Evolutionary conservation across 30 jellyfish, hydroid and myxozoan species (phyloP).

Genomic region (Hydractinia echinata): DNA sequence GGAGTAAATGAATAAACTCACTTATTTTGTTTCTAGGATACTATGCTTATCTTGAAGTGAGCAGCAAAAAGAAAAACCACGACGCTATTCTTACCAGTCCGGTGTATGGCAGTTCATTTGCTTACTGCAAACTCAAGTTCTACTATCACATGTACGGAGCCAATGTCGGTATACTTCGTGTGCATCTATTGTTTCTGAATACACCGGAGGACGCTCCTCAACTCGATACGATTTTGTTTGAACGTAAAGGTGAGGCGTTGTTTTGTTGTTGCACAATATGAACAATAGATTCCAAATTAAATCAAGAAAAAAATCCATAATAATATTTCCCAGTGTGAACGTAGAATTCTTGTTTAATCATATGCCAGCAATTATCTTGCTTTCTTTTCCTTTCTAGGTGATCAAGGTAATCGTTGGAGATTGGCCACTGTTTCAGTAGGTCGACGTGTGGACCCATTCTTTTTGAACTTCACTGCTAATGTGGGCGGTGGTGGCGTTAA

Average conservation of each 20-base stretch:
- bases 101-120: conserved; percentile 72
- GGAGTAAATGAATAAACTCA: neutral
- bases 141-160: conserved; percentile 94
- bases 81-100: conserved; percentile 73
- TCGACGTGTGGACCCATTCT: conserved; percentile 76
- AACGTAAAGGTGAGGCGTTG: conserved; percentile 2
- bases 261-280: neutral
- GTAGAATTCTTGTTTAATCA: too few species aligned
- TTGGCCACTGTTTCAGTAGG: conserved; percentile 80
- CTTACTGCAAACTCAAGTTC: conserved; percentile 87
- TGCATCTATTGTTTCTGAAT: conserved; percentile 47
- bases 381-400: conserved; percentile 12
- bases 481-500: conserved; percentile 83
- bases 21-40: conserved; percentile 29
- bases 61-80: conserved; percentile 59
- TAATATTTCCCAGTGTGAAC: too few species aligned
- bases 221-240: conserved; percentile 8
- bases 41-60: conserved; percentile 84
- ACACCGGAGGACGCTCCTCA: conserved; percentile 26
- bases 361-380: neutral
- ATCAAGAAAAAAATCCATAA: too few species aligned
- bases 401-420: conserved; percentile 64
- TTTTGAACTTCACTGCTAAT: conserved; percentile 61
- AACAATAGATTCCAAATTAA: neutral
- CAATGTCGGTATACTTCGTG: conserved; percentile 67